Conservation (phyloP, 2,888 invertebrate genomes). For the Smittia sp. region DNA sequence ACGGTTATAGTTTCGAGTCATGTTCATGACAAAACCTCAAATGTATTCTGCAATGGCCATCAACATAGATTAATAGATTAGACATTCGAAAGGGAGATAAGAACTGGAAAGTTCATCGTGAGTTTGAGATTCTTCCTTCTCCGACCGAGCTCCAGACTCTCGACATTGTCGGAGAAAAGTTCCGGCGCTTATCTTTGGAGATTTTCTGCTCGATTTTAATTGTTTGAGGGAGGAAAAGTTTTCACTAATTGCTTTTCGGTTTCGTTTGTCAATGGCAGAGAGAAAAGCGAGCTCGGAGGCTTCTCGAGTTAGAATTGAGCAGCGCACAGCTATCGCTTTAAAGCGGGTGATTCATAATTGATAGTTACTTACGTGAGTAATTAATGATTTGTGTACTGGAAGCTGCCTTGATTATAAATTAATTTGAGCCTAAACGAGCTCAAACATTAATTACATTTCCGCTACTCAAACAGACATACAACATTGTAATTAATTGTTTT, state of each 20-base stretch:
- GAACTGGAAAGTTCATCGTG: conserved; percentile 19
- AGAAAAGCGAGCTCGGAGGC: no score
- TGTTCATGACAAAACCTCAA: conserved; percentile 16
- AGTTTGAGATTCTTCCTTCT: background rate
- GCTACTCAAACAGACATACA: background rate
- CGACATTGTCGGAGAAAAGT: background rate
- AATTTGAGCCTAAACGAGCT: background rate
- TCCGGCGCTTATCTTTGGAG: background rate
- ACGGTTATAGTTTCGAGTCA: conserved; percentile 23
- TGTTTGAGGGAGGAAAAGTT: background rate
- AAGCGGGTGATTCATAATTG: background rate
- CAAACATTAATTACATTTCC: conserved; percentile 20
- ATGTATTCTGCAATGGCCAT: conserved; percentile 20
- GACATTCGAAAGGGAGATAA: background rate
- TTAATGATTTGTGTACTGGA: background rate
- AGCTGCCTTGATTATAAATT: background rate
- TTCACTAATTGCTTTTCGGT: background rate
- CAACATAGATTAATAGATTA: conserved; percentile 32
- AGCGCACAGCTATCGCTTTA: no score
- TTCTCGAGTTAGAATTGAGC: no score
- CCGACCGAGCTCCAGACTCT: background rate
- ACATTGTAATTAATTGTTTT: conserved; percentile 19
- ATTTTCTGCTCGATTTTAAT: background rate
- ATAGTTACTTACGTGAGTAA: background rate
- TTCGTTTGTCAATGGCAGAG: conserved; percentile 1